Conservation (phyloP, 2,888 invertebrate genomes). For the Xestia sexstrigata region DNA sequence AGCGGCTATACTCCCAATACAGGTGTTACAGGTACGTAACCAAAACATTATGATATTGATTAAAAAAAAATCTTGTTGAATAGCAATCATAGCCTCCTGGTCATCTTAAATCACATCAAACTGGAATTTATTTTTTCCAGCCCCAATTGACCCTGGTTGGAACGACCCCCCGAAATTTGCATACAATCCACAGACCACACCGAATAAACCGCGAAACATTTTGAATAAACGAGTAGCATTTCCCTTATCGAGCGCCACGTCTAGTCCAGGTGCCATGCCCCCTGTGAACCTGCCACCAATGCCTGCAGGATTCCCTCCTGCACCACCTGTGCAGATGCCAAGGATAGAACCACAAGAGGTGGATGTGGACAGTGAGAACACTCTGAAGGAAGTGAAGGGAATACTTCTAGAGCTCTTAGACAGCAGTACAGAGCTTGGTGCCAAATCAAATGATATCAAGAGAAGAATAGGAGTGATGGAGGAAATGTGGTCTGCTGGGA, state of each 20-base stretch:
- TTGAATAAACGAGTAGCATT: constrained; percentile 90
- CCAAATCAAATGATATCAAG: constrained; percentile 88
- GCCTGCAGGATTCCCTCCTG: constrained; percentile 67
- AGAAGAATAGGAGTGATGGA: constrained; percentile 90
- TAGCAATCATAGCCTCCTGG: neutral
- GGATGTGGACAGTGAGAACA: constrained; percentile 77
- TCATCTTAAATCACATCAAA: neutral
- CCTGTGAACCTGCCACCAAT: constrained; percentile 78
- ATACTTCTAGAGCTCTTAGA: constrained; percentile 80
- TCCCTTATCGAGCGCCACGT: constrained; percentile 79
- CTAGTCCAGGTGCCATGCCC: constrained; percentile 64
- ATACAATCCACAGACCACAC: constrained; percentile 83
- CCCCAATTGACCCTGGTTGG: constrained; percentile 89
- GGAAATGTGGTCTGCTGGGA: constrained; percentile 90
- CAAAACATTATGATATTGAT: constrained; percentile 27
- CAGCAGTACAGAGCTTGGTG: constrained; percentile 81
- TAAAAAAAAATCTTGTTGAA: neutral
- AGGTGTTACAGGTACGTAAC: constrained; percentile 71
- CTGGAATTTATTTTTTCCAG: constrained; percentile 67
- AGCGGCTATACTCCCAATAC: constrained; percentile 72
- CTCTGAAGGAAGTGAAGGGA: constrained; percentile 79
- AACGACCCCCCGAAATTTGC: constrained; percentile 90
- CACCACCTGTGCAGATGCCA: constrained; percentile 61
- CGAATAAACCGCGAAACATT: constrained; percentile 85
- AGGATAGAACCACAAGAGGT: constrained; percentile 59